These are phyloP conservation scores for Hemaris fuciformis DNA, from an alignment of 2,888 invertebrate genomes.

Conservation along the genomic window DNA sequence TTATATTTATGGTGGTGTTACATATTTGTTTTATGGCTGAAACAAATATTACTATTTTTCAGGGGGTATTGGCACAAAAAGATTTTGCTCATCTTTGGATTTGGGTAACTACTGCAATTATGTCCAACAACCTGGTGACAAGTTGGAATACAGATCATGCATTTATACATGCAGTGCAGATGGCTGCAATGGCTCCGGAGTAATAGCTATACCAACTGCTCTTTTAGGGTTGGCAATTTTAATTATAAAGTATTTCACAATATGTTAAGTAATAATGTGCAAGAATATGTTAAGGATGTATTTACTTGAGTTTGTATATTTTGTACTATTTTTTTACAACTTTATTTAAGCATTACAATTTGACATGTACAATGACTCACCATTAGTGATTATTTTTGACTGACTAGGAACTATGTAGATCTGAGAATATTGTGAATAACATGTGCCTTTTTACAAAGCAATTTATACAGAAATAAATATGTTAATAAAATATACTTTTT, in stretches of 20 bases:
- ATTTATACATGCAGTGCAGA: constrained; percentile 91
- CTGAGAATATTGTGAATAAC: background rate
- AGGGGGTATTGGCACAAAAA: constrained; percentile 94
- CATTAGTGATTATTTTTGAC: background rate
- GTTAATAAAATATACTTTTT: background rate
- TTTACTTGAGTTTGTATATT: background rate
- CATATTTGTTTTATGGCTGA: too few species aligned
- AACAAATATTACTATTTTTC: too few species aligned
- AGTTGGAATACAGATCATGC: constrained; percentile 91
- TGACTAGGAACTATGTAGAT: background rate
- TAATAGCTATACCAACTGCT: constrained; percentile 34
- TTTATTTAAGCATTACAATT: background rate
- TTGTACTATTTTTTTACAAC: background rate
- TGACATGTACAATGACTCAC: constrained; percentile 13
- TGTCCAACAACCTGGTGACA: constrained; percentile 92
- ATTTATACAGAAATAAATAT: constrained; percentile 1
- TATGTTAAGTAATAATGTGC: background rate
- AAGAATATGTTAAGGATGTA: background rate
- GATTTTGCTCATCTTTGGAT: constrained; percentile 93
- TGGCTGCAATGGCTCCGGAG: constrained; percentile 87
- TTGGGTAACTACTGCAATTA: constrained; percentile 95
- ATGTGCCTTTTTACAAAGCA: constrained; percentile 3
- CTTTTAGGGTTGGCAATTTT: constrained; percentile 30
- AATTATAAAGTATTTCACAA: background rate
- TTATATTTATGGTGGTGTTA: too few species aligned